Conservation (phyloP, 2,888 invertebrate genomes). For the Thecophora atra region DNA sequence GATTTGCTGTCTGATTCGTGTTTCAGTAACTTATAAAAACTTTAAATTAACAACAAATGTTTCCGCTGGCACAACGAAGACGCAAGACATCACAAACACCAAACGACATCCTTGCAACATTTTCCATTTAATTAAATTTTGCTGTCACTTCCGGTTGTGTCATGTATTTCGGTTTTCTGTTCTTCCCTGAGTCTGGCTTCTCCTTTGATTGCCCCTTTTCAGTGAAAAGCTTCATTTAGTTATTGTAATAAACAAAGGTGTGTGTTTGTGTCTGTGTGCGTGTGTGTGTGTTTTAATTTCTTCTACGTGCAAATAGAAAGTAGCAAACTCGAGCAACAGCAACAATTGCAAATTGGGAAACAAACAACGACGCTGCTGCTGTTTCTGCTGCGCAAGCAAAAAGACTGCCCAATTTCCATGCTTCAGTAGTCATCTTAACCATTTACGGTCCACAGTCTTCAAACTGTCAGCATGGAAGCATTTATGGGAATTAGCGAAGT, state of each 20-base stretch:
- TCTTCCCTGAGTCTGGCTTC: neutral
- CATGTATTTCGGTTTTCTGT: neutral
- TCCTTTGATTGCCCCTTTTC: too few species aligned
- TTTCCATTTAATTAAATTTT: conserved; percentile 16
- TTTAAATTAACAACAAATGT: conserved; percentile 29
- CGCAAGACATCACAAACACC: too few species aligned
- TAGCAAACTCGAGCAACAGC: neutral
- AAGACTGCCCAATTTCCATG: neutral
- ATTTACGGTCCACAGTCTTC: too few species aligned
- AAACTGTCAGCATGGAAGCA: neutral
- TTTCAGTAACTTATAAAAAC: neutral
- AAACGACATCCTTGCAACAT: neutral
- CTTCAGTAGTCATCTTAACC: neutral
- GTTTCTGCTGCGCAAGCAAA: neutral
- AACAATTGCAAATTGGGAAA: neutral
- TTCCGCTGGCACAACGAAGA: neutral
- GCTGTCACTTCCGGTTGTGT: conserved; percentile 6
- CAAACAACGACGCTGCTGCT: neutral
- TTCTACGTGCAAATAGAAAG: neutral
- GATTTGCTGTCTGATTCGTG: neutral
- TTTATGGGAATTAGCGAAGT: too few species aligned
- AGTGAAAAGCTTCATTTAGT: too few species aligned
- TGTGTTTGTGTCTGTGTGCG: conserved; percentile 21
- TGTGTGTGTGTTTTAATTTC: conserved; percentile 1
- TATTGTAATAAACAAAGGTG: neutral